Percentiles rank a stretch among this genome's conserved stretches.
These are phyloP conservation scores for Coturnix japonica DNA, from an alignment of 2,113 vertebrate species.

Conservation along the genomic window DNA sequence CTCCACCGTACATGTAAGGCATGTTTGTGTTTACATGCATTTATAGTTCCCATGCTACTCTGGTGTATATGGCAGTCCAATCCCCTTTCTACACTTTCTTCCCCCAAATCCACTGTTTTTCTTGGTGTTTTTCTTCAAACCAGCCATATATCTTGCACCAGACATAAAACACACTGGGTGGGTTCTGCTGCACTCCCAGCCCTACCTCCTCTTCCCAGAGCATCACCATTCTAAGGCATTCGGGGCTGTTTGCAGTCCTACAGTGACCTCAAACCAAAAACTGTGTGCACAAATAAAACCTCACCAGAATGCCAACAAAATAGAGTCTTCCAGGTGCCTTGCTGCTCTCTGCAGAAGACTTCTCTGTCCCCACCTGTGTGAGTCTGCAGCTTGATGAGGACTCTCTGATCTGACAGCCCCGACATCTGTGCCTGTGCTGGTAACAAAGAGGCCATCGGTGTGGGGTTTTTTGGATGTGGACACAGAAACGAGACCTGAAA, in stretches of 20 bases:
- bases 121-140: neutral
- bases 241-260: neutral
- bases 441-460: neutral
- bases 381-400: neutral
- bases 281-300: neutral
- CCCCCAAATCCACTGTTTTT: neutral
- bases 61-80: neutral
- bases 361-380: neutral
- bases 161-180: neutral
- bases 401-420: neutral
- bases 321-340: neutral
- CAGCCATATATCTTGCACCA: neutral
- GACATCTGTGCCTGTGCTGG: neutral
- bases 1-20: neutral
- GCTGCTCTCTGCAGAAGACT: neutral
- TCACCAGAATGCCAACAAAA: neutral
- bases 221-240: neutral
- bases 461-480: neutral
- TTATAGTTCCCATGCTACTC: neutral
- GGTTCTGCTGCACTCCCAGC: neutral
- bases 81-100: neutral
- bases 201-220: neutral
- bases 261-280: neutral
- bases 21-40: neutral
- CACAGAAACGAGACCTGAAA: neutral